Evolutionary conservation across 2,888 invertebrate species (phyloP), one percentile per base, ranked within the genome.

Genomic region (Drosophila histrio): DNA sequence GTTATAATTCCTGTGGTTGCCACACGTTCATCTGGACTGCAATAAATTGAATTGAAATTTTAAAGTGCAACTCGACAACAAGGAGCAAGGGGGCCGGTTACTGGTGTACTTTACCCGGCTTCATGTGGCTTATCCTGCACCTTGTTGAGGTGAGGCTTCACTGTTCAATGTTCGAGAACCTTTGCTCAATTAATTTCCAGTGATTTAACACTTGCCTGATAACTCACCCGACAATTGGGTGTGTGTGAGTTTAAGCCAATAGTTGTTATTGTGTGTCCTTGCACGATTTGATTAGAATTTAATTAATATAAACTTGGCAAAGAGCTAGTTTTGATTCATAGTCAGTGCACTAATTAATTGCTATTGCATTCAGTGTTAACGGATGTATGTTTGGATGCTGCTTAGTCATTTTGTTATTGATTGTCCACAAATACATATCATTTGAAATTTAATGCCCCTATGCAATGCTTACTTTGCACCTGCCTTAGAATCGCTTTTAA

Each of bases 1-100:
- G 89, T 79, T 87, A 90, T 90, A 89, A 85, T 83, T 90, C 88
- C 81, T 90, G 90, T 50, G 90, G 90, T 89, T 87, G 74, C 72
- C 74, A 83, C 65, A 60, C 53, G 39, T 36, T 66, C 49, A 39
- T 36, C 11, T 54, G 64, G 52, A 59, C 62, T 64, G 62, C 66
- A 84, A 79, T 83, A 72, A 84, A 90, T 83, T 86, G 62, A 64
- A 72, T 59, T 59, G 58, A 24, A 50, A 50, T 73, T 89, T 83
- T 63, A 68, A 83, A 68, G 49, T 72, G 77, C 69, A 69, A 39
- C 15, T 21, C 17, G 32, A 13, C 8, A 8, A 26, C 38, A 9
- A n/a, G 17, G 7, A 7, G 34, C 1, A 26, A 7, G 11, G 8
- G 11, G 21, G 30, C 28, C 2, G 26, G 50, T n/a, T n/a, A n/a